Evolutionary conservation across 1,140 invertebrate genomes (phyloP).

Genomic region (Orchestia grillus): DNA sequence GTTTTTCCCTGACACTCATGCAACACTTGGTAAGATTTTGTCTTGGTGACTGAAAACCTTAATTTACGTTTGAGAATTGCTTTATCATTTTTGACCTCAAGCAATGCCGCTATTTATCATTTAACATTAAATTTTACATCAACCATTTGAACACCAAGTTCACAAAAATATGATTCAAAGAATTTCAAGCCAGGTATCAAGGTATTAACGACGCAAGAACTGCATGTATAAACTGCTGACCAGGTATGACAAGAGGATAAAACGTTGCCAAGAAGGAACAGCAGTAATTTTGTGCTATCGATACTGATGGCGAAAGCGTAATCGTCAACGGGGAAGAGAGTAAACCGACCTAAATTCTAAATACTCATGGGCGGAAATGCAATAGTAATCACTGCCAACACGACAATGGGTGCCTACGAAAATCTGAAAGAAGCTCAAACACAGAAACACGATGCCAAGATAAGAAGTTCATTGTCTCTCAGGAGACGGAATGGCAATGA

Average conservation of each 20-base stretch:
- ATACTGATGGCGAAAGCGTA: too few species aligned
- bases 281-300: too few species aligned
- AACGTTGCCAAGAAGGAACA: not conserved
- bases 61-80: not conserved
- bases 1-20: too few species aligned
- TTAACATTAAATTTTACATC: too few species aligned
- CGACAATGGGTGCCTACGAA: not conserved
- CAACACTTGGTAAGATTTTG: too few species aligned
- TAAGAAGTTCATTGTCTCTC: not conserved
- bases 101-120: too few species aligned
- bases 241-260: too few species aligned
- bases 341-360: too few species aligned
- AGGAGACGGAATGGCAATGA: not conserved
- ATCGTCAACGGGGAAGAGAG: too few species aligned
- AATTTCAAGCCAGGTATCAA: too few species aligned
- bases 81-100: not conserved
- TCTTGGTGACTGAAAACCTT: not conserved
- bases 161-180: not conserved
- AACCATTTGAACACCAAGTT: not conserved
- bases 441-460: not conserved
- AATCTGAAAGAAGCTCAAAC: not conserved
- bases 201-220: not conserved
- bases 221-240: too few species aligned
- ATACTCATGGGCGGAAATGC: not conserved
- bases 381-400: not conserved